Conservation (phyloP, 2,888 invertebrate genomes). For the Erynnis tages region DNA sequence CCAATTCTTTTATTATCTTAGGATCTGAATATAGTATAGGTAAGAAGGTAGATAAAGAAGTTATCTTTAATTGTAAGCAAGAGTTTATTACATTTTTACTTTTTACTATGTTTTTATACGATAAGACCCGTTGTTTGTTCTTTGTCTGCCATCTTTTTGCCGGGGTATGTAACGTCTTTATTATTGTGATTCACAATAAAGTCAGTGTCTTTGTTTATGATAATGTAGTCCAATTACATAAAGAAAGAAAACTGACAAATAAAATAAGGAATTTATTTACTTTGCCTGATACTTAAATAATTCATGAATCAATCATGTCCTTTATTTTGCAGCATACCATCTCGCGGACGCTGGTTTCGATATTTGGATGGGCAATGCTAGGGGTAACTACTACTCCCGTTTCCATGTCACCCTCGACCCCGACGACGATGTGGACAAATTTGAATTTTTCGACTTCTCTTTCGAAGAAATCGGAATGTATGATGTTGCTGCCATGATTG, state of each 20-base stretch:
- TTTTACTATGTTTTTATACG: too few species aligned
- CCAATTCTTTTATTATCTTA: constrained; percentile 34
- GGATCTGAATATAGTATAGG: constrained; percentile 39
- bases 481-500: constrained; percentile 60
- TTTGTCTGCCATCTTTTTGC: too few species aligned
- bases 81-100: too few species aligned
- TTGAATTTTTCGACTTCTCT: constrained; percentile 57
- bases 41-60: constrained; percentile 31
- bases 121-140: too few species aligned
- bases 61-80: neutral
- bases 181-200: too few species aligned
- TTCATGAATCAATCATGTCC: neutral
- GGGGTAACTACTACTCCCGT: constrained; percentile 88
- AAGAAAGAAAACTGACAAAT: too few species aligned
- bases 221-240: too few species aligned
- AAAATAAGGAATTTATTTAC: too few species aligned
- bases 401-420: constrained; percentile 71
- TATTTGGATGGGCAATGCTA: constrained; percentile 91
- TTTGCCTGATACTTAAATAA: neutral
- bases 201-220: too few species aligned
- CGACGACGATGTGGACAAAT: constrained; percentile 40
- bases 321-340: constrained; percentile 80
- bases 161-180: too few species aligned
- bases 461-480: constrained; percentile 59
- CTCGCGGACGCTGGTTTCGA: constrained; percentile 86